phyloP scores from a whole-genome alignment of 2,797 vertebrate species.

The Pyrocephalus nanus region DNA sequence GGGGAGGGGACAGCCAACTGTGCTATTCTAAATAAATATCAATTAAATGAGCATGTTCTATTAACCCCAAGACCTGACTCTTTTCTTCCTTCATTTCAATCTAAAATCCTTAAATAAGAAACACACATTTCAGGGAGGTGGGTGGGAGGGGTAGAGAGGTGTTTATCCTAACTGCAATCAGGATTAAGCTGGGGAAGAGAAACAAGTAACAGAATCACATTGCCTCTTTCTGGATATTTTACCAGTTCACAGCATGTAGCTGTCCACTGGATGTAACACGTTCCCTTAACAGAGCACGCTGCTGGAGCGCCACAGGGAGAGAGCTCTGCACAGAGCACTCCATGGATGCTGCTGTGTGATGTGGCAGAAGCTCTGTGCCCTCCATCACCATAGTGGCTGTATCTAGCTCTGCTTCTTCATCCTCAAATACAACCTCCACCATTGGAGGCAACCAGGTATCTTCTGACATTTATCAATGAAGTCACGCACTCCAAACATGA shows the following conservation, averaged over 20 bases:
- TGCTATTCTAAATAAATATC: not conserved
- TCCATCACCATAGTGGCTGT: not conserved
- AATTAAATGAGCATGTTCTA: constrained; percentile 21
- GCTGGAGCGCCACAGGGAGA: not conserved
- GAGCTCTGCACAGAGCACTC: not conserved
- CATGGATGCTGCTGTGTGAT: not conserved
- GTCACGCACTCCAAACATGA: not conserved
- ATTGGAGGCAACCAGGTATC: not conserved
- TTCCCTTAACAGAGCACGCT: not conserved
- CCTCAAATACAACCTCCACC: not conserved
- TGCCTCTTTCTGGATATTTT: constrained; percentile 4
- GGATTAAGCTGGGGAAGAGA: not conserved
- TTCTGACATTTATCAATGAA: not conserved
- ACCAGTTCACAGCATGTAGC: not conserved
- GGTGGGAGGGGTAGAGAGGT: not conserved
- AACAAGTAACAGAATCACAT: not conserved
- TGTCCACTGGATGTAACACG: not conserved
- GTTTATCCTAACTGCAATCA: not conserved
- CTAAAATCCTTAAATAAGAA: not conserved
- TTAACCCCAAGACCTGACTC: constrained; percentile 8
- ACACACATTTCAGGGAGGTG: not conserved
- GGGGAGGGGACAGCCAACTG: not conserved
- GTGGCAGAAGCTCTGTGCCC: not conserved
- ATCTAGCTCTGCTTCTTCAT: not conserved
- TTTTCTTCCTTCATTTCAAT: not conserved